Evolutionary conservation across 2,113 vertebrate genomes (phyloP).

Genomic region (Myocastor coypus): DNA sequence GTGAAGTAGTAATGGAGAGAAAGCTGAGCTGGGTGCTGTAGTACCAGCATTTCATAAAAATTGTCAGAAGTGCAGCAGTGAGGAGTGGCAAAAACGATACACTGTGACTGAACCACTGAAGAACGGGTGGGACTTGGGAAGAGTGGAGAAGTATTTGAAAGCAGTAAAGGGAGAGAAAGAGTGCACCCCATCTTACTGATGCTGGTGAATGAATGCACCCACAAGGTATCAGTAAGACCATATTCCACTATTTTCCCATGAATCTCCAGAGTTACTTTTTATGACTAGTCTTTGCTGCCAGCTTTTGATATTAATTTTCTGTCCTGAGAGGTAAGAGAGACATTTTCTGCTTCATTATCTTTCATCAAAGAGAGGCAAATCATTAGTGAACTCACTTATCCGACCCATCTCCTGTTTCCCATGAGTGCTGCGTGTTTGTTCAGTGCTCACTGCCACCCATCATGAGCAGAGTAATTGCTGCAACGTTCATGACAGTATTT

Average conservation of each 20-base stretch:
- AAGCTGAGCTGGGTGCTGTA: background rate
- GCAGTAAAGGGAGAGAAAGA: background rate
- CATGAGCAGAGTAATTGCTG: background rate
- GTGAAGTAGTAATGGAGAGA: background rate
- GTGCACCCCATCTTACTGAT: background rate
- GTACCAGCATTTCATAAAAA: background rate
- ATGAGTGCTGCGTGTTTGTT: slow-evolving; percentile 26
- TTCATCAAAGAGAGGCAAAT: too few relatives aligned
- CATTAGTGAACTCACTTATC: too few relatives aligned
- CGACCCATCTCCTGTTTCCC: background rate
- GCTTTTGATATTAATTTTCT: too few relatives aligned
- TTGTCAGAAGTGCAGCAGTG: background rate
- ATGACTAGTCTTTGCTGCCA: background rate
- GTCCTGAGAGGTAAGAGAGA: too few relatives aligned
- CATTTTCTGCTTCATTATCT: too few relatives aligned
- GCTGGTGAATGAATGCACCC: background rate
- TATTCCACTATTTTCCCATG: too few relatives aligned
- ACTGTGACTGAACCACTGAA: too few relatives aligned
- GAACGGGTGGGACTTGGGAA: background rate
- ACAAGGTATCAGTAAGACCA: too few relatives aligned
- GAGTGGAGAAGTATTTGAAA: background rate
- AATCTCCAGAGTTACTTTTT: background rate
- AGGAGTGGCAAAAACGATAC: background rate
- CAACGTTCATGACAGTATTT: slow-evolving; percentile 24
- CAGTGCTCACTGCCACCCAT: background rate